phyloP scores from a whole-genome alignment of 2,888 invertebrate species.

The Phengaris alcon region DNA sequence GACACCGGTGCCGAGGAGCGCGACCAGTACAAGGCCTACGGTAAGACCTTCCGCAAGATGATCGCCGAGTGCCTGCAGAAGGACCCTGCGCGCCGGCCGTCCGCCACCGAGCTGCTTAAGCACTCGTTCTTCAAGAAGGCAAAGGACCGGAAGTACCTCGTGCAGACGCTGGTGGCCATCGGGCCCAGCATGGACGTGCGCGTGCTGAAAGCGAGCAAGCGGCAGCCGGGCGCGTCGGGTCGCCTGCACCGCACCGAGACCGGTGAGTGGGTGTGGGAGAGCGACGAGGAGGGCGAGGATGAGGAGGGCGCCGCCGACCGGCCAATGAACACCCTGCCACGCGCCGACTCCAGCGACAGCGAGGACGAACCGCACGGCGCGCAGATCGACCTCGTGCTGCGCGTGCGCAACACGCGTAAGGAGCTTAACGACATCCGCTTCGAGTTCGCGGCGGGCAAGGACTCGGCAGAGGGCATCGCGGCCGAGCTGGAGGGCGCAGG shows the following conservation, averaged over 20 bases:
- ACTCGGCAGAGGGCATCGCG: constrained; percentile 96
- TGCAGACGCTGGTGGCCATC: constrained; percentile 90
- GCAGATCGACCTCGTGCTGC: constrained; percentile 90
- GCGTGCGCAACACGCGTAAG: constrained; percentile 93
- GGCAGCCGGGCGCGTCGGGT: constrained; percentile 92
- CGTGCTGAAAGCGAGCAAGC: constrained; percentile 90
- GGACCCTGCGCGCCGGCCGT: constrained; percentile 96
- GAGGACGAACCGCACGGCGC: constrained; percentile 67
- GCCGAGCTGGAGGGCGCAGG: constrained; percentile 98
- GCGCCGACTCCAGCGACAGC: constrained; percentile 81
- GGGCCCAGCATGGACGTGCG: constrained; percentile 95
- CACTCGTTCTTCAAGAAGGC: constrained; percentile 99
- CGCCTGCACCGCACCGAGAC: constrained; percentile 95
- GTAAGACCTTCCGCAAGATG: constrained; percentile 98
- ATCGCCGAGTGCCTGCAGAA: constrained; percentile 98
- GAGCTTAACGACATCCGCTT: constrained; percentile 99
- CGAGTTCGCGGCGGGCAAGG: constrained; percentile 96
- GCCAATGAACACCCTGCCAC: constrained; percentile 81
- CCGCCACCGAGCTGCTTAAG: constrained; percentile 97
- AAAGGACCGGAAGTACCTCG: constrained; percentile 94
- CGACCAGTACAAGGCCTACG: constrained; percentile 99
- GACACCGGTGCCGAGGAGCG: constrained; percentile 98
- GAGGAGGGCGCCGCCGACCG: constrained; percentile 76
- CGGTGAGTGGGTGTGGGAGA: constrained; percentile 99
- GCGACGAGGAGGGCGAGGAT: constrained; percentile 90